Evolutionary conservation across 2,888 invertebrate species (phyloP).

Genomic region (Orthonychiurus folsomi): DNA sequence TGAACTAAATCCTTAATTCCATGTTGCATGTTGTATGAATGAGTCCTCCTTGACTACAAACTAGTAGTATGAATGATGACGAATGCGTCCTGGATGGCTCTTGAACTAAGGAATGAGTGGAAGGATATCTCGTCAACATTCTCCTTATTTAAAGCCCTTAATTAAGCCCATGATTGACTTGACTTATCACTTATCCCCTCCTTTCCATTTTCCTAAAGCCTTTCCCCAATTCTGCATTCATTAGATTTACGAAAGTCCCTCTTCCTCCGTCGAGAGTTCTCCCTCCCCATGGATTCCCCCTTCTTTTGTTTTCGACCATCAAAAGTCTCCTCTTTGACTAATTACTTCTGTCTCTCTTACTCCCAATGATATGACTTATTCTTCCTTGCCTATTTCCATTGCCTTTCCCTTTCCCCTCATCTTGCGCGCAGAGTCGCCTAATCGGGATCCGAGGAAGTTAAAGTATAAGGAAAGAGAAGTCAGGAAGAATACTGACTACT

Average conservation of each 20-base stretch:
- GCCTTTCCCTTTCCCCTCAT: no score
- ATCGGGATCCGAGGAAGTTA: neutral
- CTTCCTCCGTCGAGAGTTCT: neutral
- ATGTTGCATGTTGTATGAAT: no score
- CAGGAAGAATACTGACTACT: no score
- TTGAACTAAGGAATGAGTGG: no score
- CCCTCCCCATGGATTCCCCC: neutral
- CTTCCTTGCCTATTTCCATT: neutral
- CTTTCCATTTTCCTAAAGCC: neutral
- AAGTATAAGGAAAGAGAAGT: neutral
- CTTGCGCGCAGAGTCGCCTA: no score
- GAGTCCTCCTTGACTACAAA: no score
- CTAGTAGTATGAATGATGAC: no score
- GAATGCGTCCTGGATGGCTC: no score
- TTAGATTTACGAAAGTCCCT: neutral
- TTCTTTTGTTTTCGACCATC: neutral
- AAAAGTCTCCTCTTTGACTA: neutral
- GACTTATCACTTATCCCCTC: conserved; percentile 1
- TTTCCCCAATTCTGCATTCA: neutral
- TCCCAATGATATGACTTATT: neutral
- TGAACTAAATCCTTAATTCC: no score
- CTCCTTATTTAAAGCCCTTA: neutral
- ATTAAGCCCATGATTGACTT: conserved; percentile 1
- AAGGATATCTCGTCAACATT: conserved; percentile 1
- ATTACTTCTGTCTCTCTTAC: conserved; percentile 1